phyloP scores from a whole-genome alignment of 2,113 vertebrate genomes.

The Cavia porcellus region DNA sequence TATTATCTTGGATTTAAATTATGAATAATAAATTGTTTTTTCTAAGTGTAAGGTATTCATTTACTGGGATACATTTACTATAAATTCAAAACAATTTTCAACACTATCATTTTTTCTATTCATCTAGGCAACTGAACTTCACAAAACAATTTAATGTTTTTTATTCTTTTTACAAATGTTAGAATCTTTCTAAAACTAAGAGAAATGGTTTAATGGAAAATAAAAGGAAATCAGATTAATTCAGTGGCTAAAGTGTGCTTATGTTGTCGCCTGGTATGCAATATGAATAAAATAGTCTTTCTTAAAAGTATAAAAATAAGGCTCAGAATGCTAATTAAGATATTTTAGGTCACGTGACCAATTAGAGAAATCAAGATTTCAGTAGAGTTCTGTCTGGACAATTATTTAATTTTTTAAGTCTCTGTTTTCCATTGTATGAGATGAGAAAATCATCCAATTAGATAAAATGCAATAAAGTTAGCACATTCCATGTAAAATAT shows the following conservation, averaged over 20 bases:
- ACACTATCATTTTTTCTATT: conserved; percentile 28
- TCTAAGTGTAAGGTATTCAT: background rate
- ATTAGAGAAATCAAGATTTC: background rate
- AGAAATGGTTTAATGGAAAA: background rate
- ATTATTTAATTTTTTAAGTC: background rate
- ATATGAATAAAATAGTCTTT: conserved; percentile 11
- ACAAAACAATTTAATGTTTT: conserved; percentile 24
- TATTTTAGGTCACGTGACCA: background rate
- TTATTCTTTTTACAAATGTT: background rate
- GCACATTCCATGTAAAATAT: background rate
- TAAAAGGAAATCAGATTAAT: background rate
- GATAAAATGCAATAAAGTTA: conserved; percentile 1
- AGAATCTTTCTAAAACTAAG: background rate
- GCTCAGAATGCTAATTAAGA: background rate
- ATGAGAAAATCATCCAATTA: background rate
- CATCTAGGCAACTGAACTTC: background rate
- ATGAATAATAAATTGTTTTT: background rate
- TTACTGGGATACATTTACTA: background rate
- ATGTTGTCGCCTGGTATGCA: background rate
- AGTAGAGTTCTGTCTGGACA: background rate
- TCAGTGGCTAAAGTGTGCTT: background rate
- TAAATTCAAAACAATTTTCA: background rate
- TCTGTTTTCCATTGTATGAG: background rate
- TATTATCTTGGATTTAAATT: background rate
- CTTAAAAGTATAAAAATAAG: background rate